Evolutionary conservation across 2,113 vertebrate species (phyloP), one percentile per base, ranked within the genome.

Genomic region (Neoarius graeffei): DNA sequence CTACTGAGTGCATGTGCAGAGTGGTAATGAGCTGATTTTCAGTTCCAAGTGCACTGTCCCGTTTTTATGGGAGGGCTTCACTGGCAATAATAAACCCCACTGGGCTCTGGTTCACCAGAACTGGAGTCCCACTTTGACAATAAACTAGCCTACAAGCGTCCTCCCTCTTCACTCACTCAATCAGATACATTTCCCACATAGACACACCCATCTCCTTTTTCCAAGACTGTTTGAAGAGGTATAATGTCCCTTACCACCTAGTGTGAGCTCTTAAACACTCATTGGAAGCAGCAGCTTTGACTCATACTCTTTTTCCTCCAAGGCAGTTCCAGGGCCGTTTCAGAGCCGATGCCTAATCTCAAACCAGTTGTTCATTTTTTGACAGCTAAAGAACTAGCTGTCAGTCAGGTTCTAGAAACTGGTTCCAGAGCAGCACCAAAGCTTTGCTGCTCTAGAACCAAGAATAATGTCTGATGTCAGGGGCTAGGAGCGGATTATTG

Each of bases 41-140:
- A 87, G 64, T 25, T 71, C 69, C 35, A 60, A 84, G 64, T 35
- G 15, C 71, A 54, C 69, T 84, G 86, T 76, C 57, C 81, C 1
- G 27, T 84, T 77, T 81, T 83, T 59, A 83, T 35, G 59, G 81
- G 86, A 77, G 57, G 57, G 42, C n/a, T 23, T 48, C 30, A 62
- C 56, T 76, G 42, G 11, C 57, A 84, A 77, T 88, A 88, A 88
- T 77, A 88, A 88, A 84, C 42, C 67, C 81, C 57, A 84, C 50
- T 66, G 81, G 87, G 69, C 57, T 73, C 67, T 30, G 35, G 67
- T 74, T 27, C 71, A 73, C 27, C 56, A 74, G 25, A 82, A 60
- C 25, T 74, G 25, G 79, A 57, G 27, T 57, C 54, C 77, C 66
- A 76, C 23, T 64, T 76, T 48, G 30, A 48, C 69, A 87, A 83